Percentiles rank a stretch among this genome's conserved stretches.
Conservation (phyloP, 2,113 vertebrate species). For the Coracopsis vasa region DNA sequence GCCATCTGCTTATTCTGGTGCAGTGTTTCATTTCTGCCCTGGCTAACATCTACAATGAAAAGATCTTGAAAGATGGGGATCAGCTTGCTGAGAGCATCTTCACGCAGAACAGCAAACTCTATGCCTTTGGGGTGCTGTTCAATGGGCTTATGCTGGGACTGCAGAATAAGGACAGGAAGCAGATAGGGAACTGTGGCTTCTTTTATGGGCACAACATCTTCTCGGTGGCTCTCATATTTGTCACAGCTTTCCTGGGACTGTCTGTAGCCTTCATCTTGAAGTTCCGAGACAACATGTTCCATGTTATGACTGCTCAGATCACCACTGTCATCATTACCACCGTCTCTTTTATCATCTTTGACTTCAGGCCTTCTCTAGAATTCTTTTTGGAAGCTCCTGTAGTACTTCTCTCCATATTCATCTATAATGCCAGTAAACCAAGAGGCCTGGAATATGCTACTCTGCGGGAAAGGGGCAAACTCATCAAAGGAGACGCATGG, state of each 20-base stretch:
- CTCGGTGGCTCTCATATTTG: constrained; percentile 88
- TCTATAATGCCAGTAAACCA: constrained; percentile 87
- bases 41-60: constrained; percentile 99
- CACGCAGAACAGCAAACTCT: constrained; percentile 94
- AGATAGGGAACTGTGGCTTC: constrained; percentile 86
- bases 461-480: constrained; percentile 83
- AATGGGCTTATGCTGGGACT: constrained; percentile 86
- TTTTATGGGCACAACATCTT: constrained; percentile 92
- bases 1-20: constrained; percentile 87
- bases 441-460: constrained; percentile 73
- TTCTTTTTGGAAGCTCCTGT: constrained; percentile 95
- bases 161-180: constrained; percentile 75
- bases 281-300: constrained; percentile 99
- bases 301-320: constrained; percentile 92
- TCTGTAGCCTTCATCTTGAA: constrained; percentile 97
- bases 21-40: constrained; percentile 94
- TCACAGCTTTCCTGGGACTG: constrained; percentile 91
- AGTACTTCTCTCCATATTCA: constrained; percentile 93
- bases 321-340: constrained; percentile 91
- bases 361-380: constrained; percentile 90
- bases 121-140: constrained; percentile 89
- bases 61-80: constrained; percentile 93
- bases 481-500: constrained; percentile 82
- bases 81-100: constrained; percentile 92
- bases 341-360: constrained; percentile 88